Evolutionary conservation across 2,888 invertebrate species (phyloP), one percentile per base, ranked within the genome.

Genomic region (Gymnocheta viridis): DNA sequence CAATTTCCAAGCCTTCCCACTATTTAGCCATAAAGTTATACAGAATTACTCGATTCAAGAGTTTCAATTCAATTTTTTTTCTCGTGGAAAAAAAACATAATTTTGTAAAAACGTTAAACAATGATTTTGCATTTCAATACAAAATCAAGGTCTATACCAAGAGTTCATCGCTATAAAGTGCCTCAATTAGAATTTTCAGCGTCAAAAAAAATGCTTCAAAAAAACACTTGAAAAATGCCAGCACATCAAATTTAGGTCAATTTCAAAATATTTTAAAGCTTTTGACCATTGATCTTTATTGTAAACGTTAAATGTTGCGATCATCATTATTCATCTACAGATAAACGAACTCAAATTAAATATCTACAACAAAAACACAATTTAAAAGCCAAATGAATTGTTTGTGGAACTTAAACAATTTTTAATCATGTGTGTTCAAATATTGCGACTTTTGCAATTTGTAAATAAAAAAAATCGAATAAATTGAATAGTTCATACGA

Each of bases 361-460:
- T 6, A 22, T 22, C n/a, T 22, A 17, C 41, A 47, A n/a, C 19
- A 22, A 14, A 32, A 6, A 24, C 19, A 66, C 2, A 51, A 12
- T 62, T 54, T 14, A 32, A 76, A 49, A 56, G 9, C 4, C 9
- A 35, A 56, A 49, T 22, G 12, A 51, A 62, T 41, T 54, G 12
- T 62, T 64, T 54, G 12, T 62, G 54, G 51, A 17, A 51, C 60
- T 60, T 62, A 44, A 58, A 22, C 14, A 19, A 35, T 35, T 60
- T 58, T 24, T 9, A 22, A 19, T 4, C 44, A 49, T 49, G 38
- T 38, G 27, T 49, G 24, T 47, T 35, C 32, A 49, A 29, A 41
- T 54, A 38, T 2, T 74, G 38, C 51, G 60, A 78, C 44, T 78
- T 78, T 70, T 78, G 70, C 19, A 54, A 70, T 66, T 79, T 64